Evolutionary conservation across 2,888 invertebrate species (phyloP).

Genomic region (Kryphioiulus occultus): DNA sequence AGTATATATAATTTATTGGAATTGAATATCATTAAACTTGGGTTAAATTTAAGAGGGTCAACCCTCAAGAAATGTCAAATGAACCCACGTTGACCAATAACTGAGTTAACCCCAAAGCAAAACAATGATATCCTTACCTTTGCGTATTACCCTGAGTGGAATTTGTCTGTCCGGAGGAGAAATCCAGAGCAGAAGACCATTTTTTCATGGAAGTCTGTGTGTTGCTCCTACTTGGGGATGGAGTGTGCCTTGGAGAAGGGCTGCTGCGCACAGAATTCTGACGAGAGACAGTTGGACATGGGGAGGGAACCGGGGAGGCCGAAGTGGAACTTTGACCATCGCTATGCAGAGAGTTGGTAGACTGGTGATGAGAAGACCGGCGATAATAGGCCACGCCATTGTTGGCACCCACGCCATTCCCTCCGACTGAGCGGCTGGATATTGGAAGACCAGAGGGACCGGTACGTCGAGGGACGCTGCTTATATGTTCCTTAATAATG

Average conservation of each 20-base stretch:
- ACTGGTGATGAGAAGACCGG: constrained; percentile 80
- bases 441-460: constrained; percentile 44
- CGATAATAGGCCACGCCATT: constrained; percentile 58
- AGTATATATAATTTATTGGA: too few species aligned
- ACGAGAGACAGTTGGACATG: constrained; percentile 61
- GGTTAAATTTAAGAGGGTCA: too few species aligned
- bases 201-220: constrained; percentile 66
- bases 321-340: constrained; percentile 84
- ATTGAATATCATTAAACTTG: too few species aligned
- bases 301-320: constrained; percentile 78
- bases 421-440: not conserved
- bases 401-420: not conserved
- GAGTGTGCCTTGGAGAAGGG: constrained; percentile 59
- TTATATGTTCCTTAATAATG: not conserved
- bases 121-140: not conserved
- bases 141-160: not conserved
- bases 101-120: too few species aligned
- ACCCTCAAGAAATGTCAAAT: too few species aligned
- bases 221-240: constrained; percentile 47
- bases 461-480: constrained; percentile 21
- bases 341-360: constrained; percentile 81
- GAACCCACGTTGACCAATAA: too few species aligned
- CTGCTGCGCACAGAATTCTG: constrained; percentile 52
- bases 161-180: constrained; percentile 60
- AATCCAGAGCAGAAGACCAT: constrained; percentile 86